Conservation (phyloP, 2,113 vertebrate species). For the Tyto alba region DNA sequence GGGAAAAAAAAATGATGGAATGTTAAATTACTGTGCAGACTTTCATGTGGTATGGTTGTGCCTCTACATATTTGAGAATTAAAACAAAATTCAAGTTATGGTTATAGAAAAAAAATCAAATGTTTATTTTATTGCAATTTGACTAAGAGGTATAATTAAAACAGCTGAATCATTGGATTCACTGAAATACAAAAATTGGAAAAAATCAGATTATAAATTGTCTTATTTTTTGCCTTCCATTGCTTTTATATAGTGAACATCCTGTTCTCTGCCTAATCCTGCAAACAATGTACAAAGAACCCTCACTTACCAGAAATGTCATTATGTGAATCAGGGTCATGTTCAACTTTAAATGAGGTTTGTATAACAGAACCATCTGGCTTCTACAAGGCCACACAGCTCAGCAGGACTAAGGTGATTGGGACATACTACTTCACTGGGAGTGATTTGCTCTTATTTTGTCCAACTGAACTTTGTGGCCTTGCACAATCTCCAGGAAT, state of each 20-base stretch:
- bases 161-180: not conserved
- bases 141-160: conserved; percentile 13
- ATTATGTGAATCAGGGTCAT: not conserved
- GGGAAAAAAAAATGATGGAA: not conserved
- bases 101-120: not conserved
- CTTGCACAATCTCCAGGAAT: not conserved
- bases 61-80: not conserved
- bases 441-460: not conserved
- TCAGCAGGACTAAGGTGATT: not conserved
- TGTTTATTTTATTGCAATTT: not conserved
- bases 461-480: not conserved
- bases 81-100: conserved; percentile 10
- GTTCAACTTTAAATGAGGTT: not conserved
- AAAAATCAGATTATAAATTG: not conserved
- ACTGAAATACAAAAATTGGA: not conserved
- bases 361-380: conserved; percentile 18
- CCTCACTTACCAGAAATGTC: conserved; percentile 5
- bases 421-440: not conserved
- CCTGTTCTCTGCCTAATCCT: not conserved
- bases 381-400: not conserved
- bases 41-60: conserved; percentile 11
- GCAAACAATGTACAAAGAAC: not conserved
- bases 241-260: not conserved
- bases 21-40: not conserved
- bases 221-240: not conserved